Conservation (phyloP, 2,888 invertebrate genomes). For the Chrysodeixis includens region DNA sequence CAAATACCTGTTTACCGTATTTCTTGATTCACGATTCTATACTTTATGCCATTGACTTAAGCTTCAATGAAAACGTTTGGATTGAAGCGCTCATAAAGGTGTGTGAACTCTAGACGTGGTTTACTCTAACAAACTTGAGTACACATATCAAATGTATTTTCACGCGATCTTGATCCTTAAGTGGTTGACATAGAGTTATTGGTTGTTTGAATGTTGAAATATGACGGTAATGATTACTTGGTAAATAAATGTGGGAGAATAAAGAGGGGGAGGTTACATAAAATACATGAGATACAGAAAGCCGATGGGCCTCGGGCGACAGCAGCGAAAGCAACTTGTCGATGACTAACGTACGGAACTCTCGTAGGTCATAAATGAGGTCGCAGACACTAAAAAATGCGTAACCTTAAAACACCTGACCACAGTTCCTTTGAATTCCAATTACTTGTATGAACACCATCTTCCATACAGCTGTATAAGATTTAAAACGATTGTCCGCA, state of each 20-base stretch:
- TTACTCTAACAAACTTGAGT: conserved; percentile 62
- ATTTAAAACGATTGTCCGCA: too few species aligned
- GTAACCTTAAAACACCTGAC: conserved; percentile 46
- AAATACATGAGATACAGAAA: conserved; percentile 79
- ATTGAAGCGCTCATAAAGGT: conserved; percentile 57
- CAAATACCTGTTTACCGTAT: conserved; percentile 66
- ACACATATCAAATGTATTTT: conserved; percentile 25
- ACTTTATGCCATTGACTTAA: conserved; percentile 61
- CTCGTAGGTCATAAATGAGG: conserved; percentile 60
- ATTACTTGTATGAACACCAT: not conserved
- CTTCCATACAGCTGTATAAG: too few species aligned
- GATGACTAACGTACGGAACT: conserved; percentile 72
- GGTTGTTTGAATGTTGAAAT: conserved; percentile 11
- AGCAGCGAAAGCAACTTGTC: conserved; percentile 75
- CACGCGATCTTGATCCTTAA: conserved; percentile 55
- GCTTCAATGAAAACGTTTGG: conserved; percentile 34
- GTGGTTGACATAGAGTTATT: not conserved
- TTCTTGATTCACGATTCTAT: conserved; percentile 54
- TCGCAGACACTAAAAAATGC: conserved; percentile 42
- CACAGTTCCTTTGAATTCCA: not conserved
- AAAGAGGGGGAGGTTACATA: conserved; percentile 80
- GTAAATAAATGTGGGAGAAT: conserved; percentile 57
- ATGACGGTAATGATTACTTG: conserved; percentile 39
- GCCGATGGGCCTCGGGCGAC: conserved; percentile 77
- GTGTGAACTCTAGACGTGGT: conserved; percentile 69